phyloP scores from a whole-genome alignment of 1,140 invertebrate genomes.

The Sinella curviseta region DNA sequence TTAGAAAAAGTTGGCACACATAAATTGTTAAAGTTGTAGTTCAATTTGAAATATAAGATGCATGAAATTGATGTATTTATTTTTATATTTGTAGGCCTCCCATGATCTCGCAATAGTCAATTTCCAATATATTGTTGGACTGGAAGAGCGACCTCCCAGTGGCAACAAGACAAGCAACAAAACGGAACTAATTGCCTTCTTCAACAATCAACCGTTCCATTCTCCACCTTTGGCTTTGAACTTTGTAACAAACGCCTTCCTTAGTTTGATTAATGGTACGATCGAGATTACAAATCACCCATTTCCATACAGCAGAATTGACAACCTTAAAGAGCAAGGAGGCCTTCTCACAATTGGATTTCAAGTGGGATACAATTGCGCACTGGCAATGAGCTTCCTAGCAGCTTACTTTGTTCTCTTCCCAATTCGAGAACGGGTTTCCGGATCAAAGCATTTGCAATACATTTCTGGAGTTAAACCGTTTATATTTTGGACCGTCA shows the following conservation, averaged over 20 bases:
- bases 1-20: not conserved
- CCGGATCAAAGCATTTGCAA: conserved; percentile 64
- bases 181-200: conserved; percentile 50
- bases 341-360: conserved; percentile 48
- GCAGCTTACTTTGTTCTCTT: conserved; percentile 63
- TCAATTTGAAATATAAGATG: too few species aligned
- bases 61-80: not conserved
- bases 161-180: not conserved
- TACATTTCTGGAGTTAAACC: conserved; percentile 55
- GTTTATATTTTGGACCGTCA: not conserved
- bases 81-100: conserved; percentile 31
- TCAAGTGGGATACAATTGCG: conserved; percentile 53
- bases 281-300: conserved; percentile 63
- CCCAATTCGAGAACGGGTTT: conserved; percentile 61
- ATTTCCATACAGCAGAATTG: conserved; percentile 55
- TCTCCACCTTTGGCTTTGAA: conserved; percentile 54
- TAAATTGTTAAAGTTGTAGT: too few species aligned
- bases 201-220: conserved; percentile 59
- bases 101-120: conserved; percentile 51
- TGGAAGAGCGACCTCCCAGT: conserved; percentile 30
- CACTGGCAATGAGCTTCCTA: conserved; percentile 59
- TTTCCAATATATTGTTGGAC: conserved; percentile 50
- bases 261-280: conserved; percentile 47
- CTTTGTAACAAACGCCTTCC: conserved; percentile 53
- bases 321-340: conserved; percentile 13